phyloP scores from a whole-genome alignment of 1,140 invertebrate species.

The Aphis craccivora region DNA sequence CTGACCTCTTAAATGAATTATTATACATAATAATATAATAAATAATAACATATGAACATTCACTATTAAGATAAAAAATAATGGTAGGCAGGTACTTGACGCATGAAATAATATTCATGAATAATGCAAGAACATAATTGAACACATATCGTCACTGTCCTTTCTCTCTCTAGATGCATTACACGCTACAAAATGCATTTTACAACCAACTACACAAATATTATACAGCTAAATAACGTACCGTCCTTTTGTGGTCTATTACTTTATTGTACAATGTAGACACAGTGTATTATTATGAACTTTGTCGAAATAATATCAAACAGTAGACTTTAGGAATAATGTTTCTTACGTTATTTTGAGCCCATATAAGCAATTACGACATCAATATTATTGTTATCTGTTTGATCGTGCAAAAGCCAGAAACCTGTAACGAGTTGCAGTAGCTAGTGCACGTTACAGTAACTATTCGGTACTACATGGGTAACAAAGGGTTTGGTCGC shows the following conservation, averaged over 20 bases:
- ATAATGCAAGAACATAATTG: slow-evolving; percentile 28
- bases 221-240: neutral
- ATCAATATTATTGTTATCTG: neutral
- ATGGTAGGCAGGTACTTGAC: neutral
- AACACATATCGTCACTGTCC: neutral
- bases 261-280: neutral
- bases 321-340: neutral
- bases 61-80: neutral
- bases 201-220: neutral
- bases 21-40: neutral
- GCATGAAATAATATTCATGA: slow-evolving; percentile 33
- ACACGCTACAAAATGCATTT: neutral
- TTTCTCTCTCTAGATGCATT: slow-evolving; percentile 22
- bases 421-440: neutral
- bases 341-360: neutral
- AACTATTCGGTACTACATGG: neutral
- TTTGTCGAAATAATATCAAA: neutral
- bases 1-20: neutral
- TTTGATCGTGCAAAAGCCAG: neutral
- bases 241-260: neutral
- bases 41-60: neutral
- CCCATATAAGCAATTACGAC: neutral
- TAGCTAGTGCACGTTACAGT: neutral
- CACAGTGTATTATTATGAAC: neutral
- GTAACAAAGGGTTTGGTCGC: neutral